Conservation (phyloP, 1,140 invertebrate species). For the Eubasilissa regina region DNA sequence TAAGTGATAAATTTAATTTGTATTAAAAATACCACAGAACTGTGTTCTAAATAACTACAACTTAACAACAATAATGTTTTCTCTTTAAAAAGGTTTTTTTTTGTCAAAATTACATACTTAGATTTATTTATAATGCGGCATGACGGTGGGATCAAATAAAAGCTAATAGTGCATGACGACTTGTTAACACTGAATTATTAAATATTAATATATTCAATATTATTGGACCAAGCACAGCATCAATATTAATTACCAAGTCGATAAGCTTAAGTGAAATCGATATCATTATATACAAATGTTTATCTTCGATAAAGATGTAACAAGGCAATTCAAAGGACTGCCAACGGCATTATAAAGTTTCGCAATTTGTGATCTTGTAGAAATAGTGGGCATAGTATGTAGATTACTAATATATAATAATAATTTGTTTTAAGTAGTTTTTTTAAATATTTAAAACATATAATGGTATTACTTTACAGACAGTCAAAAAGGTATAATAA, state of each 20-base stretch:
- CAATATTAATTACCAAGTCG: neutral
- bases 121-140: no score
- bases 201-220: neutral
- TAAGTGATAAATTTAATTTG: no score
- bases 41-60: no score
- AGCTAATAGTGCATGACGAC: neutral
- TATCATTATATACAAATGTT: slow-evolving; percentile 13
- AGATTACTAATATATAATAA: neutral
- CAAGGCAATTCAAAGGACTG: slow-evolving; percentile 15
- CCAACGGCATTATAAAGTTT: neutral
- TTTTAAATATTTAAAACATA: neutral
- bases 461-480: neutral
- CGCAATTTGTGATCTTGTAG: neutral
- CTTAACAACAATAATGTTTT: no score
- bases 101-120: no score
- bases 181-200: slow-evolving; percentile 7
- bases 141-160: neutral
- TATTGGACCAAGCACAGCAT: neutral
- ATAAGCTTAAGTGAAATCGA: neutral
- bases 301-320: slow-evolving; percentile 1
- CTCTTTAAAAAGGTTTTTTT: no score
- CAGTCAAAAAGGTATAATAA: neutral
- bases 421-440: neutral
- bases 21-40: no score
- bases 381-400: neutral